phyloP scores from a whole-genome alignment of 2,113 vertebrate genomes.

The Lichenostomus cassidix region DNA sequence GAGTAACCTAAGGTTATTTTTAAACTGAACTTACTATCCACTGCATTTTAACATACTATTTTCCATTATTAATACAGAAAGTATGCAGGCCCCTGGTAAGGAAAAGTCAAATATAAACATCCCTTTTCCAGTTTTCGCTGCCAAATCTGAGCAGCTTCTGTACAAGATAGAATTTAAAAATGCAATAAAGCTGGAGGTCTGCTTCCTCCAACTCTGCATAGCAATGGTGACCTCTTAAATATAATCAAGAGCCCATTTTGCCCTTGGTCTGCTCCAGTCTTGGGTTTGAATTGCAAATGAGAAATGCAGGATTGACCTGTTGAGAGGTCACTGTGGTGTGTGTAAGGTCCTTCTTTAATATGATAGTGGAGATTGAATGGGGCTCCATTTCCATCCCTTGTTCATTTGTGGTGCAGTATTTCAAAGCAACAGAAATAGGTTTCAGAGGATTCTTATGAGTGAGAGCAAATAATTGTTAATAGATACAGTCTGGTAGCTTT shows the following conservation, averaged over 20 bases:
- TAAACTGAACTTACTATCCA: conserved; percentile 52
- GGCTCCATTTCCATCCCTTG: conserved; percentile 72
- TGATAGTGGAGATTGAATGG: conserved; percentile 70
- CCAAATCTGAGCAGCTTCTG: conserved; percentile 64
- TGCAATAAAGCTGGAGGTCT: conserved; percentile 70
- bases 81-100: conserved; percentile 14
- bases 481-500: conserved; percentile 63
- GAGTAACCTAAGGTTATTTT: conserved; percentile 69
- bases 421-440: conserved; percentile 76
- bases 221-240: conserved; percentile 77
- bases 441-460: conserved; percentile 70
- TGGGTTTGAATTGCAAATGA: conserved; percentile 83
- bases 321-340: conserved; percentile 73
- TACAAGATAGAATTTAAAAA: conserved; percentile 74
- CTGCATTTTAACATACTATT: conserved; percentile 55
- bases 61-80: conserved; percentile 55
- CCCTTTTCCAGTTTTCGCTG: conserved; percentile 59
- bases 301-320: conserved; percentile 72
- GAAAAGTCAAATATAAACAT: conserved; percentile 54
- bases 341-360: conserved; percentile 79
- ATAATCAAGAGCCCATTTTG: conserved; percentile 79
- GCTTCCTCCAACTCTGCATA: conserved; percentile 75
- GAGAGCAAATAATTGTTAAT: conserved; percentile 75
- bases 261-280: conserved; percentile 75
- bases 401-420: conserved; percentile 77